Base-by-base conservation (phyloP, 2,113 vertebrate genomes). In the Perca schrenkii region DNA sequence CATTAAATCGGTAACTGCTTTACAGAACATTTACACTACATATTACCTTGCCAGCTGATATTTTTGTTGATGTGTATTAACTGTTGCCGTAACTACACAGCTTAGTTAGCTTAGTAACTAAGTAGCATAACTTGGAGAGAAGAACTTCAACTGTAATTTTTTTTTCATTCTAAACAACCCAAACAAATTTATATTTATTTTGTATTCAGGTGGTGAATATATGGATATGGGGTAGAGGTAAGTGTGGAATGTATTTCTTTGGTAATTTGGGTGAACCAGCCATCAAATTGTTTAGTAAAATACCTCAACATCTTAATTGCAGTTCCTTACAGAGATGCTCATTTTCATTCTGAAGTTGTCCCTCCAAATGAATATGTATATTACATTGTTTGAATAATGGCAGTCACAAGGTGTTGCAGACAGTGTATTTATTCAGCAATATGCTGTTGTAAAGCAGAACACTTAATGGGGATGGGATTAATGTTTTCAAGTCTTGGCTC, bases 401-500 rank as follows among this genome's bases (percentile, higher is more conserved):
- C 54, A 36, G 66, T 56, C 69, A 31, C 61, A 31, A 76, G 58
- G 57, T 77, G 75, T 58, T 64, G 57, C n/a, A 77, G 68, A 82
- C 64, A 11, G 60, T 50, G 52, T 79, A 40, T 90, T 86, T 71
- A 84, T 85, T 83, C 50, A 73, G 28, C 47, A 80, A 65, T 79
- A 40, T 67, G 46, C 57, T 65, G 47, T 61, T 83, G n/a, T 81
- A 61, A 64, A 63, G 72, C 69, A 61, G 50, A 88, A 73, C 76
- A 14, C 22, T 49, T 74, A 80, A 57, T 71, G 69, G 80, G 60
- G 83, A 88, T 60, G 66, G 78, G 79, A 87, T 87, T 80, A 80
- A 77, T 74, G 86, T 82, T 85, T 79, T 84, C 68, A 80, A 77
- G 74, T 74, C 54, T 85, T 65, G 67, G 79, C 86, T 90, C 86